Evolutionary conservation across 2,888 invertebrate genomes (phyloP), one percentile per base, ranked within the genome.

Genomic region (Didymodactylos carnosus): DNA sequence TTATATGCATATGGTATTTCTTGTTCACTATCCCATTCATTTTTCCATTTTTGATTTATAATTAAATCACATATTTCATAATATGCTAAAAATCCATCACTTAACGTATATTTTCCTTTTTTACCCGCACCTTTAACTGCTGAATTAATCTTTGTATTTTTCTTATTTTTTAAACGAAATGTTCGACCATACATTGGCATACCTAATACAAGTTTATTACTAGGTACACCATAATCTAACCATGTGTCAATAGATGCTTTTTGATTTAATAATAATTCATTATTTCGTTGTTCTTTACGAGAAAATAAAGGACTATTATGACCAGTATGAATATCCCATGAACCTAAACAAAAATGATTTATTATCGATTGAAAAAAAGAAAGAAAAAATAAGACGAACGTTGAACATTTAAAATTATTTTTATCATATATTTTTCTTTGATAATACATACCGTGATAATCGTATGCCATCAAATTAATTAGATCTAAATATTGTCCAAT

Each of bases 381-480:
- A 14, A 62, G n/a, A 10, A 8, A 62, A 3, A 23, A 8, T 46
- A 7, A n/a, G 7, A 23, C 11, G 7, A 53, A n/a, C n/a, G n/a
- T n/a, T n/a, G n/a, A n/a, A n/a, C n/a, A n/a, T n/a, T n/a, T n/a
- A n/a, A n/a, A n/a, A n/a, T n/a, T n/a, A n/a, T n/a, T n/a, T n/a
- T n/a, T n/a, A n/a, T n/a, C n/a, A n/a, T n/a, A n/a, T n/a, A n/a
- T n/a, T n/a, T n/a, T n/a, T n/a, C n/a, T n/a, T n/a, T n/a, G n/a
- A 19, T 5, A 1, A 19, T 8, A 53, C 62, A 19, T n/a, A 39
- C 75, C 75, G 29, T 75, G 75, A 49, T 75, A 75, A 70, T 75
- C 75, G 69, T 75, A 75, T 23, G 75, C 75, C 75, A 75, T 75
- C 23, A 75, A 69, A 75, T 75, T 75, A 14, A 75, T 75, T 25